A percentile compares a stretch with the other conserved stretches of the same genome.
Conservation (phyloP, 2,113 vertebrate genomes). For the Pholis gunnellus region DNA sequence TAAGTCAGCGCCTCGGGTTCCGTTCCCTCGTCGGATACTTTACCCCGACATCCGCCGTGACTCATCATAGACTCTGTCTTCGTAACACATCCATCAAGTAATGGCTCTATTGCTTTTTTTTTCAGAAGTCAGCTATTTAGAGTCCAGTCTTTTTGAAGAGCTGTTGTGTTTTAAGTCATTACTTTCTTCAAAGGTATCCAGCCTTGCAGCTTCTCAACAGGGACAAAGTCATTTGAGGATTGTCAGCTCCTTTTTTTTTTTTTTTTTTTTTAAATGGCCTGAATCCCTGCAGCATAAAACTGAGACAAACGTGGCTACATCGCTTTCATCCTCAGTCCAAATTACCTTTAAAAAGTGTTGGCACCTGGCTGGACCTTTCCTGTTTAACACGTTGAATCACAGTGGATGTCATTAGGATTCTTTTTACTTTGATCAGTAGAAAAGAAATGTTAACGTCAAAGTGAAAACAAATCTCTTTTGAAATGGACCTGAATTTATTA, state of each 20-base stretch:
- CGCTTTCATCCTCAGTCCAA: conserved; percentile 29
- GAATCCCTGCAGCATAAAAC: conserved; percentile 14
- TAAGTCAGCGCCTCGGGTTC: conserved; percentile 41
- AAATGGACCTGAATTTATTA: background rate
- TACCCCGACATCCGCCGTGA: conserved; percentile 17
- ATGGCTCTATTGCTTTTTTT: conserved; percentile 5
- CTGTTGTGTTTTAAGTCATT: conserved; percentile 3
- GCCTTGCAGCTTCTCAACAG: background rate
- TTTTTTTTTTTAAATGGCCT: conserved; percentile 28
- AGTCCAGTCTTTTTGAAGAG: background rate
- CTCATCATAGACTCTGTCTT: conserved; percentile 31
- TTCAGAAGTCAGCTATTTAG: conserved; percentile 10
- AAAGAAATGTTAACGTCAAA: background rate
- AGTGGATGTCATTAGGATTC: background rate
- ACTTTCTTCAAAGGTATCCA: background rate
- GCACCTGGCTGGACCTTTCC: conserved; percentile 14
- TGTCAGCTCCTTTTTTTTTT: conserved; percentile 29
- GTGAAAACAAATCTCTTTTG: background rate
- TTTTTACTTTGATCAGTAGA: background rate
- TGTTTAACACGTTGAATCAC: background rate
- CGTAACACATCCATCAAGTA: conserved; percentile 25
- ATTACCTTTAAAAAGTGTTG: conserved; percentile 25
- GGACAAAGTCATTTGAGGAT: conserved; percentile 29
- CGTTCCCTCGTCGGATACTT: conserved; percentile 26
- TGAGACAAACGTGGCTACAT: background rate